Percentiles rank a stretch among this genome's conserved stretches.
phyloP scores from a whole-genome alignment of 2,888 invertebrate genomes.

The Urechis unicinctus region DNA sequence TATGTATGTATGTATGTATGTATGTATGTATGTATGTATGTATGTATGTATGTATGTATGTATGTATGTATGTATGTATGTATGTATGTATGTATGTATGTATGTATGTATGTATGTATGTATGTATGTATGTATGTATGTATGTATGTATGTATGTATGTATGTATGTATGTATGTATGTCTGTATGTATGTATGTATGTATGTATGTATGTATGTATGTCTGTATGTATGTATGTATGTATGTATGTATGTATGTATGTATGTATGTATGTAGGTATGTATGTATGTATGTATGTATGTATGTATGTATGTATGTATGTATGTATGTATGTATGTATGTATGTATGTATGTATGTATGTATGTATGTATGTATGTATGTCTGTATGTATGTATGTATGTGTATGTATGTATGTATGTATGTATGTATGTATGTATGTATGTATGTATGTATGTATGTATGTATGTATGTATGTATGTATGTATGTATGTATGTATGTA shows the following conservation, averaged over 20 bases:
- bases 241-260: constrained; percentile 4
- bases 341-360: no score
- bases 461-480: not conserved
- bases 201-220: no score
- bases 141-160: constrained; percentile 2
- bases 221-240: no score
- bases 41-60: constrained; percentile 9
- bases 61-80: constrained; percentile 8
- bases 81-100: not conserved
- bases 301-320: no score
- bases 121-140: not conserved
- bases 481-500: not conserved
- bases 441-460: not conserved
- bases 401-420: no score
- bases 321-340: no score
- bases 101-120: not conserved
- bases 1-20: constrained; percentile 9
- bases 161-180: constrained; percentile 1
- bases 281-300: no score
- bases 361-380: no score
- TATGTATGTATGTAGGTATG: no score
- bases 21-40: constrained; percentile 8
- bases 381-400: no score
- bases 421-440: no score
- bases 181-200: constrained; percentile 7